Conservation (phyloP, 2,113 vertebrate genomes). For the Megaleporinus macrocephalus region DNA sequence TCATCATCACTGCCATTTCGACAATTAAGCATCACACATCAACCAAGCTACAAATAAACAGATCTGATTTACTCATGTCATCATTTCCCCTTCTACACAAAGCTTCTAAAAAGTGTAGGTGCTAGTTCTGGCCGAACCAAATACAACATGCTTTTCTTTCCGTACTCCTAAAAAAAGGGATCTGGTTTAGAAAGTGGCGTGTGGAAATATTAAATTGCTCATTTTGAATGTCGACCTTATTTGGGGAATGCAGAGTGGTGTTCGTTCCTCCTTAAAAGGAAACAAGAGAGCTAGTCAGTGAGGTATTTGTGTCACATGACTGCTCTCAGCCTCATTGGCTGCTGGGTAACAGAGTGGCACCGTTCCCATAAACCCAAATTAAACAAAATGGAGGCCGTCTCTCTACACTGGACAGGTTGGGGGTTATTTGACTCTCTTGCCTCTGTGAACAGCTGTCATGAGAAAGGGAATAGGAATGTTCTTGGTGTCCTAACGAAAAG, state of each 20-base stretch:
- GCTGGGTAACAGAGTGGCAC: slow-evolving; percentile 51
- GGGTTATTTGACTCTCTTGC: slow-evolving; percentile 40
- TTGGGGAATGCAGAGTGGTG: slow-evolving; percentile 61
- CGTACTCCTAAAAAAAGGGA: slow-evolving; percentile 42
- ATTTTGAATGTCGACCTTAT: slow-evolving; percentile 69
- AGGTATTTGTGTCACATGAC: slow-evolving; percentile 61
- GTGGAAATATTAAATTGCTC: slow-evolving; percentile 68
- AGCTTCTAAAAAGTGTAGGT: background rate
- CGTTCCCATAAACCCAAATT: slow-evolving; percentile 56
- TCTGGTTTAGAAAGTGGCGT: slow-evolving; percentile 54
- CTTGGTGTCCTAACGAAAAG: slow-evolving; percentile 49
- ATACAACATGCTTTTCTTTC: background rate
- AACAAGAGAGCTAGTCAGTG: slow-evolving; percentile 52
- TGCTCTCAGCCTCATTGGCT: slow-evolving; percentile 49
- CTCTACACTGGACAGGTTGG: slow-evolving; percentile 38
- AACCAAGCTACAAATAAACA: background rate
- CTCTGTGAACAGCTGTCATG: slow-evolving; percentile 47
- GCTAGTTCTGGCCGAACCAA: background rate
- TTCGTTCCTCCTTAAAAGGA: slow-evolving; percentile 73
- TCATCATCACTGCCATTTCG: background rate
- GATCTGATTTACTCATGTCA: background rate
- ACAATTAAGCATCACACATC: background rate
- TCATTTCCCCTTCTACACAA: background rate
- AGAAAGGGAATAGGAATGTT: slow-evolving; percentile 52
- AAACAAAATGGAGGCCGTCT: slow-evolving; percentile 49